These are phyloP conservation scores for Agapostemon virescens DNA, from an alignment of 2,888 invertebrate genomes.

Conservation along the genomic window DNA sequence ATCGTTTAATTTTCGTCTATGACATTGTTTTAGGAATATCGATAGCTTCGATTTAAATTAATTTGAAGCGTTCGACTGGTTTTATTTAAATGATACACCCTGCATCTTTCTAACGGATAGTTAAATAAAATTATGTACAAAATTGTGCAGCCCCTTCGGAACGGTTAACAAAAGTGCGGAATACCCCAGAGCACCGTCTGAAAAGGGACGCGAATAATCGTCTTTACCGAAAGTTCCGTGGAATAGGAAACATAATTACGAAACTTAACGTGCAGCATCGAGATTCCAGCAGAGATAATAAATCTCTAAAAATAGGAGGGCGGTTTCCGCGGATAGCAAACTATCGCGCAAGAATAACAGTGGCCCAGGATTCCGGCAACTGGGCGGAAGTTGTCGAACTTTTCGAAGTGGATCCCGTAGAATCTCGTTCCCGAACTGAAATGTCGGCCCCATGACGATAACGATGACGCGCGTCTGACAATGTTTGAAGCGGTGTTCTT, in stretches of 20 bases:
- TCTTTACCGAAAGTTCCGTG: background rate
- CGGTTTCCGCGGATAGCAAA: background rate
- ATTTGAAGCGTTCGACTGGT: too few species aligned
- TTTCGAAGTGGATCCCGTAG: slow-evolving; percentile 16
- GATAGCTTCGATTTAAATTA: too few species aligned
- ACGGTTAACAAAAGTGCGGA: too few species aligned
- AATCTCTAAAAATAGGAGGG: background rate
- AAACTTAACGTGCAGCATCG: background rate
- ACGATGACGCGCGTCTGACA: slow-evolving; percentile 10
- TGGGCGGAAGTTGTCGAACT: slow-evolving; percentile 32
- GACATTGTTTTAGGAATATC: too few species aligned
- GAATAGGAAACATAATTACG: background rate
- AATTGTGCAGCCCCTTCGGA: too few species aligned
- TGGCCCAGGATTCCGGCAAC: background rate
- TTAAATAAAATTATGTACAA: too few species aligned
- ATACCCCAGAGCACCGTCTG: background rate
- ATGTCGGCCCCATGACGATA: background rate
- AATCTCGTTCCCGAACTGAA: slow-evolving; percentile 9
- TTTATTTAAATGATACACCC: too few species aligned
- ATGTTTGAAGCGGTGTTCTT: slow-evolving; percentile 11
- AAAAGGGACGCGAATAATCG: background rate
- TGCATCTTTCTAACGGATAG: too few species aligned
- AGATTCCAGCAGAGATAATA: background rate
- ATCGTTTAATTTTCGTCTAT: too few species aligned
- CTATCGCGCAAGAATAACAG: slow-evolving; percentile 20